phyloP scores from a whole-genome alignment of 2,797 vertebrate genomes.

The Natrix natrix region DNA sequence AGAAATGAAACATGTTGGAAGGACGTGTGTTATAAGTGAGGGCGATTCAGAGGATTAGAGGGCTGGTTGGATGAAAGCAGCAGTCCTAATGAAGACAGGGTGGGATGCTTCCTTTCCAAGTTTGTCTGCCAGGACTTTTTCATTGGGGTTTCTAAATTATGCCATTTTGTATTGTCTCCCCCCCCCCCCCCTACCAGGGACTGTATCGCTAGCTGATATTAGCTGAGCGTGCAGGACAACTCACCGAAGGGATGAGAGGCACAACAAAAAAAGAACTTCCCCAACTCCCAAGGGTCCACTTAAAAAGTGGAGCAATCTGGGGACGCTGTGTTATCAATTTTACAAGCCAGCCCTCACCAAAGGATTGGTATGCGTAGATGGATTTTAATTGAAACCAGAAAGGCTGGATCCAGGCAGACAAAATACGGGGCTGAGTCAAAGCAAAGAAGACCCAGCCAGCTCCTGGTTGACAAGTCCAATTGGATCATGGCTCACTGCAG shows the following conservation, averaged over 20 bases:
- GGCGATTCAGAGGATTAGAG: neutral
- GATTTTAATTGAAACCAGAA: conserved; percentile 42
- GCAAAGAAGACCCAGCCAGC: neutral
- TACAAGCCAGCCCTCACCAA: neutral
- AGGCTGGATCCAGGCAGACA: conserved; percentile 20
- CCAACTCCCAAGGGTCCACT: neutral
- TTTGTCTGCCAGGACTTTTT: neutral
- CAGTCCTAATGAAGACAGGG: neutral
- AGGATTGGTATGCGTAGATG: neutral
- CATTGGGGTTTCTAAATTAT: neutral
- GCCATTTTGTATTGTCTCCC: neutral
- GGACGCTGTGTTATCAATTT: neutral
- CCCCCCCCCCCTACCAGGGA: no score
- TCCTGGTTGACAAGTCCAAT: neutral
- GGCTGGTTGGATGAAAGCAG: neutral
- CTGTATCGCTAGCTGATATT: neutral
- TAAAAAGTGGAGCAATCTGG: neutral
- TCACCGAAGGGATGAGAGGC: no score
- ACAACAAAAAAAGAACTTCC: no score
- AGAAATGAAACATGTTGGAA: neutral
- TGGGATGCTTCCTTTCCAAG: conserved; percentile 2
- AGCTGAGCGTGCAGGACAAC: neutral
- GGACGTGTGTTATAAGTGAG: neutral
- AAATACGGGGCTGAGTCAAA: conserved; percentile 29
- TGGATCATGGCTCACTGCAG: neutral